phyloP scores from a whole-genome alignment of 2,797 vertebrate species.

The Phaenicophaeus curvirostris region DNA sequence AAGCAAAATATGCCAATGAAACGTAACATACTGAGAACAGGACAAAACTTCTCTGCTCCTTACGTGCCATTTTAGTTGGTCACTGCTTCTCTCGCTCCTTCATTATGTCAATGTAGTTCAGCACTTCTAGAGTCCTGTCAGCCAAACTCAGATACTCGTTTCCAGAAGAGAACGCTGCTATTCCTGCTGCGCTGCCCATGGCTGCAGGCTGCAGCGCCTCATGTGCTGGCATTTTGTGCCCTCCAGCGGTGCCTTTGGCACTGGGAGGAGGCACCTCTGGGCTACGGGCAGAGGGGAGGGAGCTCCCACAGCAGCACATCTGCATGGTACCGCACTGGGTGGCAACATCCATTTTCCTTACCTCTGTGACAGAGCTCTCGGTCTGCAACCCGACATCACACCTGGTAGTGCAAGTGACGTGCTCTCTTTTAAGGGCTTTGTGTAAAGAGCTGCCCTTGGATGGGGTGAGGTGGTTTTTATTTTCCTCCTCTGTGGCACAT shows the following conservation, averaged over 20 bases:
- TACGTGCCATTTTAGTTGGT: fast-evolving
- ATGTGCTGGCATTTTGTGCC: slow-evolving; percentile 62
- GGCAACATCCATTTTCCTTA: slow-evolving; percentile 70
- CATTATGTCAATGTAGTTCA: slow-evolving; percentile 8
- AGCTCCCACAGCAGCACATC: slow-evolving; percentile 2
- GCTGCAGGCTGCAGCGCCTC: neutral
- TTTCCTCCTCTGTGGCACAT: neutral
- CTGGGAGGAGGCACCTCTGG: neutral
- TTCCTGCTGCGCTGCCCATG: neutral
- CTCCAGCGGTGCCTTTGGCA: slow-evolving; percentile 61
- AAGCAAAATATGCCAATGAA: neutral
- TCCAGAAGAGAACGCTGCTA: neutral
- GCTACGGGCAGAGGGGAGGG: neutral
- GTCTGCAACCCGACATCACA: slow-evolving; percentile 82
- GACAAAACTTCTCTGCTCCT: neutral
- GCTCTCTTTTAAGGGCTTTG: neutral
- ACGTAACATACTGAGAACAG: neutral
- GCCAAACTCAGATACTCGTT: slow-evolving; percentile 19
- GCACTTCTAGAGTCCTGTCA: neutral
- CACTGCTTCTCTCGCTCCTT: neutral
- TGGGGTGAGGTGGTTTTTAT: neutral
- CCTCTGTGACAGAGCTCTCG: neutral
- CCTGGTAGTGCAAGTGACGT: neutral
- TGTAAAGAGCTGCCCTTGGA: neutral
- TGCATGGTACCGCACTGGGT: slow-evolving; percentile 77